A percentile compares a stretch with the other conserved stretches of the same genome.
Conservation (phyloP, 2,113 vertebrate species). For the Stegostoma tigrinum region DNA sequence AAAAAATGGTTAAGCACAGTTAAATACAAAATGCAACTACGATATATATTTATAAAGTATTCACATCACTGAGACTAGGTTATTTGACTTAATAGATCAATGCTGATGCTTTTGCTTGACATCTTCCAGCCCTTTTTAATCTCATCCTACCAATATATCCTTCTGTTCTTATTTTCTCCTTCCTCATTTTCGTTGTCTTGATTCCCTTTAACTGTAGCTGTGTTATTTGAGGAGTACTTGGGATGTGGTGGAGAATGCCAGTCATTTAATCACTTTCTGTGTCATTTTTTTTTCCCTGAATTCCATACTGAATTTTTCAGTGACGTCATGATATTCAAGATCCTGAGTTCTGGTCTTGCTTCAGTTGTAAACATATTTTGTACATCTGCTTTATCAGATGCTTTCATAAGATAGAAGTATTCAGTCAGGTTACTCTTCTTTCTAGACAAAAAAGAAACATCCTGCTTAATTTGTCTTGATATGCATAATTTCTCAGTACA, state of each 20-base stretch:
- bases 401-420: not conserved
- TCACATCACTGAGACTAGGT: no score
- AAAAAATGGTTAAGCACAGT: no score
- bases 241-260: not conserved
- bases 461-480: not conserved
- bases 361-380: not conserved
- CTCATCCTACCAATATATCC: no score
- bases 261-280: not conserved
- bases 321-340: not conserved
- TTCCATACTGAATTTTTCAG: not conserved
- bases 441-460: not conserved
- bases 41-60: no score
- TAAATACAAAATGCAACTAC: no score
- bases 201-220: not conserved
- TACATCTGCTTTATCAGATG: not conserved
- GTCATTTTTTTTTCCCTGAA: not conserved
- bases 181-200: not conserved
- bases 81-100: no score
- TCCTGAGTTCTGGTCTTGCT: not conserved
- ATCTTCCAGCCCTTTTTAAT: no score
- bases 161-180: not conserved
- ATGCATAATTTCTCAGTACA: not conserved
- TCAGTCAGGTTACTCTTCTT: not conserved
- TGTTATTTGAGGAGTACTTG: not conserved
- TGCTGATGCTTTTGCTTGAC: no score